Evolutionary conservation across 2,888 invertebrate genomes (phyloP), one percentile per base, ranked within the genome.

Genomic region (Drosophila multiciliata): DNA sequence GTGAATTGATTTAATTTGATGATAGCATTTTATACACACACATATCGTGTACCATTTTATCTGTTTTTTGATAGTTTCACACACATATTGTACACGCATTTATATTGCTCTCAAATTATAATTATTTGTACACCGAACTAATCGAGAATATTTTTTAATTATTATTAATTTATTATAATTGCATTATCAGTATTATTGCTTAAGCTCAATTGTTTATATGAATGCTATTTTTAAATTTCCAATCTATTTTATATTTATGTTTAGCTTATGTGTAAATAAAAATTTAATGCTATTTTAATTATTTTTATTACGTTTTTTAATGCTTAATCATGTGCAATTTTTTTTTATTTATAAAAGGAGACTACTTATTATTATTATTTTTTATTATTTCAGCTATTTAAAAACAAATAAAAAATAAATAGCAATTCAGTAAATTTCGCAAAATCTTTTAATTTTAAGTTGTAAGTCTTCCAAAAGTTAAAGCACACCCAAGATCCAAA

Each of bases 1-100:
- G 40, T 35, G 20, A 66, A 73, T 67, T 78, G 54, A 61, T 66
- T 61, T 32, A 66, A 74, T 75, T 75, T 80, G 42, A 68, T 77
- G 66, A 54, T 59, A 32, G 35, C 23, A 33, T n/a, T 29, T 42
- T 40, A 20, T 20, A n/a, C 48, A n/a, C 26, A 23, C 20, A 38
- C 48, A 52, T 20, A 26, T 2, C n/a, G 11, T 35, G 29, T 20
- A 26, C 33, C 26, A 64, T 15, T 17, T 50, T 38, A 35, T n/a
- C 8, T 60, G 5, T 12, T 15, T 29, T 20, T 11, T 12, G n/a
- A 9, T 20, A 20, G 26, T 40, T 54, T 15, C 6, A 5, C 57
- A 55, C 45, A 48, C 59, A 54, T 32, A 59, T 59, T 73, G 69
- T 61, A 17, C 1, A 26, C 26, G 0, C 7, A 17, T 0, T 35